phyloP scores from a whole-genome alignment of 1,140 invertebrate genomes.

The Microplitis demolitor region DNA sequence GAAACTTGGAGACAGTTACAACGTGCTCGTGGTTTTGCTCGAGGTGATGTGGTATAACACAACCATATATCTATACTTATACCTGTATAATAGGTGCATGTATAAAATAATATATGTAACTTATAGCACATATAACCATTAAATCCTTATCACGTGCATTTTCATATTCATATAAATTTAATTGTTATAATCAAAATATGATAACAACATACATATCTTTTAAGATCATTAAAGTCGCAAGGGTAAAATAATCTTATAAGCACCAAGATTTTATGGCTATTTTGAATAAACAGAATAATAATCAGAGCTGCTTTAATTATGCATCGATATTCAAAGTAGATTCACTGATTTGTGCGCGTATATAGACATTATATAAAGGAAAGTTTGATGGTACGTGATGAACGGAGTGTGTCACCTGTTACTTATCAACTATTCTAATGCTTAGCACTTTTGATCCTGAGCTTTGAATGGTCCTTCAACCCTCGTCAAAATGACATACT shows the following conservation, averaged over 20 bases:
- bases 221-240: background rate
- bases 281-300: conserved; percentile 32
- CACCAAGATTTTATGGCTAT: background rate
- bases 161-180: background rate
- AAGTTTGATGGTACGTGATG: conserved; percentile 18
- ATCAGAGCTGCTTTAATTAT: conserved; percentile 19
- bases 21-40: background rate
- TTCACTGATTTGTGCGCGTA: background rate
- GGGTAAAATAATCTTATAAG: background rate
- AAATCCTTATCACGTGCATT: background rate
- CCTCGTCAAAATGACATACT: conserved; percentile 21
- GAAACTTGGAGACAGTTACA: conserved; percentile 15
- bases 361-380: conserved; percentile 1
- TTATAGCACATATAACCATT: background rate
- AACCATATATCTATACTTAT: background rate
- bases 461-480: background rate
- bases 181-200: background rate
- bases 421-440: conserved; percentile 8
- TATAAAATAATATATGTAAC: background rate
- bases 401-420: conserved; percentile 7
- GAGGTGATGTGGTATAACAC: background rate
- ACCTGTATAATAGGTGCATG: background rate
- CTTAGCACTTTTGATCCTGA: background rate
- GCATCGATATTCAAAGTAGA: conserved; percentile 33
- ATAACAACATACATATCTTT: background rate